Percentiles rank a stretch among this genome's conserved stretches.
phyloP scores from a whole-genome alignment of 2,113 vertebrate species.

The Anthoscopus minutus region DNA sequence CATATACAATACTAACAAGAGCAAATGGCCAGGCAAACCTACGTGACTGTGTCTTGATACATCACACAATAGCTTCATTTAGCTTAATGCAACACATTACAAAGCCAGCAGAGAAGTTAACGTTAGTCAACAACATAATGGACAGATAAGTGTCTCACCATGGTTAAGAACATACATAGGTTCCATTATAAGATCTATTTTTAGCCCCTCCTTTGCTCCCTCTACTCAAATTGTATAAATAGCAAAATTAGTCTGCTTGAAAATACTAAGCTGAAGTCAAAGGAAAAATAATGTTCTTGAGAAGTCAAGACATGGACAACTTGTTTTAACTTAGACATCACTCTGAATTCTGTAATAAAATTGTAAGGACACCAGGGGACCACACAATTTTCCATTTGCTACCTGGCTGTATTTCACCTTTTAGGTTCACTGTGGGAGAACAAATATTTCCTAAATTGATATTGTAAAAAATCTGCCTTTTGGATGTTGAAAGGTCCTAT shows the following conservation, averaged over 20 bases:
- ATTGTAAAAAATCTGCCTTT: neutral
- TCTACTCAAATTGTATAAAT: neutral
- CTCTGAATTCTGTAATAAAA: slow-evolving; percentile 9
- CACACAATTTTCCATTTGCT: neutral
- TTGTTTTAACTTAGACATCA: neutral
- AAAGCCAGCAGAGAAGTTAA: slow-evolving; percentile 52
- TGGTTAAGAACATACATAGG: slow-evolving; percentile 38
- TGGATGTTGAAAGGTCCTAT: neutral
- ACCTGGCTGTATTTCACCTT: neutral
- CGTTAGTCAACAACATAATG: slow-evolving; percentile 57
- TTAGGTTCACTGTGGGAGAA: neutral
- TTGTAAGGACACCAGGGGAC: neutral
- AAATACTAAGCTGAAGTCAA: neutral
- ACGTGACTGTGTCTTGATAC: slow-evolving; percentile 27
- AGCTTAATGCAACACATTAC: slow-evolving; percentile 58
- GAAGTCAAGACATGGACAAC: neutral
- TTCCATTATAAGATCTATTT: slow-evolving; percentile 50
- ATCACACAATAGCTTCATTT: slow-evolving; percentile 46
- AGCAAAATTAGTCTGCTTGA: slow-evolving; percentile 10
- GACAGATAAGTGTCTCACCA: slow-evolving; percentile 45
- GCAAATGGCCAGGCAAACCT: slow-evolving; percentile 37
- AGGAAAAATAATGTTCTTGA: neutral
- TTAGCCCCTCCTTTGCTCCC: slow-evolving; percentile 13
- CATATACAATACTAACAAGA: slow-evolving; percentile 4
- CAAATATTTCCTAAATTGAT: neutral